These are phyloP conservation scores for Cladorhizidae sp. DNA, from an alignment of 37 sponge, comb jelly and placozoan species.

Conservation along the genomic window DNA sequence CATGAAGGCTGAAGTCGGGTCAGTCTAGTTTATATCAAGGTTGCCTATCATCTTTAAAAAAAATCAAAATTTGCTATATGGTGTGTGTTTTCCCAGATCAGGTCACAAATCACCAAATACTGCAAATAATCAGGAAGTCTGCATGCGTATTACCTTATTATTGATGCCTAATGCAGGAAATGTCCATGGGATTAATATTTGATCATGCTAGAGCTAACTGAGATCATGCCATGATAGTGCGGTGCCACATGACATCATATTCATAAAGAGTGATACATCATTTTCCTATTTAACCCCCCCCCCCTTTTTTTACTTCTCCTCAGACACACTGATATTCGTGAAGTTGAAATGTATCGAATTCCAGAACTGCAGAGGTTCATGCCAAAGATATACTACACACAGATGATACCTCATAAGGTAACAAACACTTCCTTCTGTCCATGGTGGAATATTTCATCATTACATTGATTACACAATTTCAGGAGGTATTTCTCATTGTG, in stretches of 20 bases:
- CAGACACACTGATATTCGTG: slow-evolving; percentile 59
- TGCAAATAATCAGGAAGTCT: too few species aligned
- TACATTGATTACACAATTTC: neutral
- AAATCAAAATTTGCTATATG: neutral
- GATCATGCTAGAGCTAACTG: too few species aligned
- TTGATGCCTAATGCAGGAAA: too few species aligned
- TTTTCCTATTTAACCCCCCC: too few species aligned
- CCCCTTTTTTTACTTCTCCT: neutral
- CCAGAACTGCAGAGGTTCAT: slow-evolving; percentile 29
- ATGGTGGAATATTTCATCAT: neutral
- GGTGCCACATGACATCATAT: too few species aligned
- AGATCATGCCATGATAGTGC: too few species aligned
- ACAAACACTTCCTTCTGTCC: neutral
- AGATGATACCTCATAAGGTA: slow-evolving; percentile 45
- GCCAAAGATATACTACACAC: slow-evolving; percentile 43
- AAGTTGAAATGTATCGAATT: slow-evolving; percentile 44
- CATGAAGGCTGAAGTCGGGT: too few species aligned
- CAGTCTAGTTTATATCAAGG: neutral
- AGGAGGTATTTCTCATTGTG: slow-evolving; percentile 67
- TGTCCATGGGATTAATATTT: too few species aligned
- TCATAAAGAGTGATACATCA: too few species aligned
- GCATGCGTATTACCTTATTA: too few species aligned
- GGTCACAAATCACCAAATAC: too few species aligned
- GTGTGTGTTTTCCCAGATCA: too few species aligned
- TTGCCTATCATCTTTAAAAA: neutral